Evolutionary conservation across 2,888 invertebrate genomes (phyloP).

Genomic region (Nomada goodeniana): DNA sequence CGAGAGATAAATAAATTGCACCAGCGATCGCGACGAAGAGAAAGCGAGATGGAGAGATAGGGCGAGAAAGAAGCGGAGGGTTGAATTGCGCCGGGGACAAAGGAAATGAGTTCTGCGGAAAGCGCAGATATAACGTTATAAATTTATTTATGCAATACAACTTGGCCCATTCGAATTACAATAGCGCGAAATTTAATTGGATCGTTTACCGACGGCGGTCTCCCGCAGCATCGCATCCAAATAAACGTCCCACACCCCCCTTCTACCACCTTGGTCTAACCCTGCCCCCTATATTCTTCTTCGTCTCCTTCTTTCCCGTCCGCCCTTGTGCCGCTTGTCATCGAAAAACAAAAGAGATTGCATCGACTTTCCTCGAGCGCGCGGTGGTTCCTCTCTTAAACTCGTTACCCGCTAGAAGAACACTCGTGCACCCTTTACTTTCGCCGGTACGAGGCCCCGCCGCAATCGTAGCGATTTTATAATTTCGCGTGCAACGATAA

Average conservation of each 20-base stretch:
- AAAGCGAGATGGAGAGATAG: neutral
- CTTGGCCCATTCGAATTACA: conserved; percentile 75
- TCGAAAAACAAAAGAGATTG: conserved; percentile 66
- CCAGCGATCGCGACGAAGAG: conserved; percentile 7
- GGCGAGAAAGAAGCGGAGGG: conserved; percentile 23
- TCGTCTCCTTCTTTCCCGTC: conserved; percentile 37
- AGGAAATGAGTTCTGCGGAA: conserved; percentile 65
- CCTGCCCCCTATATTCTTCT: conserved; percentile 28
- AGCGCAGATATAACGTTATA: conserved; percentile 70
- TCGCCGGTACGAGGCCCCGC: conserved; percentile 15
- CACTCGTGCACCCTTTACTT: conserved; percentile 47
- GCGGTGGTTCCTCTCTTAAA: conserved; percentile 55
- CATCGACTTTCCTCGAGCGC: conserved; percentile 59
- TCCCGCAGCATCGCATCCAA: conserved; percentile 50
- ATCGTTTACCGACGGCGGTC: conserved; percentile 67
- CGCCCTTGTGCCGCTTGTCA: conserved; percentile 38
- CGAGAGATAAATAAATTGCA: conserved; percentile 64
- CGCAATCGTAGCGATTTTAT: conserved; percentile 52
- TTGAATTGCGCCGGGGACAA: conserved; percentile 60
- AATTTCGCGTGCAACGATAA: conserved; percentile 41
- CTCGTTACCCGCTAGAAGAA: conserved; percentile 35
- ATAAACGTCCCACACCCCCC: conserved; percentile 50
- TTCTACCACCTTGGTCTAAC: conserved; percentile 24
- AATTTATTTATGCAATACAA: conserved; percentile 77
- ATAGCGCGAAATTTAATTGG: conserved; percentile 76